A percentile compares a stretch with the other conserved stretches of the same genome.
Evolutionary conservation across 2,113 vertebrate genomes (phyloP).

Genomic region (Stictonetta naevosa): DNA sequence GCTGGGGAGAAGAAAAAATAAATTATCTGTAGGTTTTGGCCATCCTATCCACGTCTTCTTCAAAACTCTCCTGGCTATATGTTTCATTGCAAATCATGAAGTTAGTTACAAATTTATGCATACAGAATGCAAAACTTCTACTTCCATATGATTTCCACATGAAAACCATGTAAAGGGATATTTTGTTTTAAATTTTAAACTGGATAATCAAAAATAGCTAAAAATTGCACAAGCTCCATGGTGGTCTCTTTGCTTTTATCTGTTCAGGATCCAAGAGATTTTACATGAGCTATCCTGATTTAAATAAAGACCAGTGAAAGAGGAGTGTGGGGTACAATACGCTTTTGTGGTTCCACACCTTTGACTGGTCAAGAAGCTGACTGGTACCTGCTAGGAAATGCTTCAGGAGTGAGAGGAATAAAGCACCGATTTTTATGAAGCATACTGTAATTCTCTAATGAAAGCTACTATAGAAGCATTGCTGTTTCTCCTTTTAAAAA

Average conservation of each 20-base stretch:
- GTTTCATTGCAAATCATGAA: background rate
- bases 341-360: background rate
- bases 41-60: background rate
- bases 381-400: background rate
- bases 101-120: background rate
- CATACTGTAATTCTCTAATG: background rate
- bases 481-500: background rate
- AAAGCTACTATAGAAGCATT: slow-evolving; percentile 1
- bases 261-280: background rate
- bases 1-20: background rate
- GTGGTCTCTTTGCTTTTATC: background rate
- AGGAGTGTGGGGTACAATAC: background rate
- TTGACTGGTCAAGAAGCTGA: background rate
- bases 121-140: background rate
- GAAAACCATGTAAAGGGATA: background rate
- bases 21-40: background rate
- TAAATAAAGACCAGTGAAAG: background rate
- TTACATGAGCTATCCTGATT: background rate
- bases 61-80: background rate
- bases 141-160: background rate
- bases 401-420: background rate
- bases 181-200: background rate
- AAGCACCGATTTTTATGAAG: background rate
- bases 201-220: background rate
- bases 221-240: background rate